Percentiles rank a stretch among this genome's conserved stretches.
These are phyloP conservation scores for Heliconius melpomene DNA, from an alignment of 1,140 invertebrate species.

Conservation along the genomic window DNA sequence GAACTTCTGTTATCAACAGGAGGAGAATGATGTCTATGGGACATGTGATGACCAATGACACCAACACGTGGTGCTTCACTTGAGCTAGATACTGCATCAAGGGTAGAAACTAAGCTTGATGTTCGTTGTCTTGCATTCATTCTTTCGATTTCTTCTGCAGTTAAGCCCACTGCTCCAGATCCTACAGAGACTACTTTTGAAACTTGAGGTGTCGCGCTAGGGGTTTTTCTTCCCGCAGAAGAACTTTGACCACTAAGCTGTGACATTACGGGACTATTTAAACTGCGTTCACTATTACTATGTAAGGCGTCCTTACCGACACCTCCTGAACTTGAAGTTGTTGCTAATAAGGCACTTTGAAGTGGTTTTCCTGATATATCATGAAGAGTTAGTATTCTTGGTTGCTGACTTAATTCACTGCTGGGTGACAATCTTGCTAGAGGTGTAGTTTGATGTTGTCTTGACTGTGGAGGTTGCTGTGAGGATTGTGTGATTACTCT, in stretches of 20 bases:
- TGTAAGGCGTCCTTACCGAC: constrained; percentile 91
- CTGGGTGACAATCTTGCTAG: constrained; percentile 94
- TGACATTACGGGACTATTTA: constrained; percentile 95
- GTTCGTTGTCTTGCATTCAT: constrained; percentile 92
- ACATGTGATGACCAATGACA: constrained; percentile 83
- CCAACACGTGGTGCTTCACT: constrained; percentile 89
- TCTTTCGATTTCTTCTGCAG: constrained; percentile 95
- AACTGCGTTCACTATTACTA: constrained; percentile 93
- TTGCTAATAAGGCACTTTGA: constrained; percentile 92
- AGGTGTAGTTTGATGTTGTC: constrained; percentile 92
- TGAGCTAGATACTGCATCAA: constrained; percentile 96
- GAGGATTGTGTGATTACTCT: constrained; percentile 86
- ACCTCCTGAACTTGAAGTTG: constrained; percentile 91
- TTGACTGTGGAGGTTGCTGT: constrained; percentile 83
- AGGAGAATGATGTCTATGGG: constrained; percentile 85
- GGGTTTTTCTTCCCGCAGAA: constrained; percentile 86
- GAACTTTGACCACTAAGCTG: constrained; percentile 92
- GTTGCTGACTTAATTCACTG: constrained; percentile 95
- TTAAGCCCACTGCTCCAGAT: constrained; percentile 89
- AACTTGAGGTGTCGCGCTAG: constrained; percentile 82
- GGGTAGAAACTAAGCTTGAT: constrained; percentile 94
- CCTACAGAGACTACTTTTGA: constrained; percentile 83
- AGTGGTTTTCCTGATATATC: constrained; percentile 96
- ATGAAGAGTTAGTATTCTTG: constrained; percentile 94
- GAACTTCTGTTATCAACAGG: constrained; percentile 89